A percentile compares a stretch with the other conserved stretches of the same genome.
phyloP scores from a whole-genome alignment of 2,797 vertebrate species.

The Notolabrus celidotus region DNA sequence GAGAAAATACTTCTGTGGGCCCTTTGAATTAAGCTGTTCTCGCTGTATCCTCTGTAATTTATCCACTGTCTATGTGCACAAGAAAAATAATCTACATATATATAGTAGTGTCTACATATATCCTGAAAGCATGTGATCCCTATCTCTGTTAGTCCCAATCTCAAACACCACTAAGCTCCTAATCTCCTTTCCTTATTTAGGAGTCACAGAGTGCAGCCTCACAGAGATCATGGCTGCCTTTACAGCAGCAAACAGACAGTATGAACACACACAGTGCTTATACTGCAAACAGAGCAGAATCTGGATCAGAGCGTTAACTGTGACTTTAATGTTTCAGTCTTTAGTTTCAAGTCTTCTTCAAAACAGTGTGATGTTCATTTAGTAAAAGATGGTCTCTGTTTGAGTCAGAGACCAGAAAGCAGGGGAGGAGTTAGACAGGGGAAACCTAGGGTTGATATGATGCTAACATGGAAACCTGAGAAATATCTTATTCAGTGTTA shows the following conservation, averaged over 20 bases:
- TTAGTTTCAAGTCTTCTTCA: too few species aligned
- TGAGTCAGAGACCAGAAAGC: too few species aligned
- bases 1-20: too few species aligned
- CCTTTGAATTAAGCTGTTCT: too few species aligned
- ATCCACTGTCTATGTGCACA: neutral
- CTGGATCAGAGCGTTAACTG: neutral
- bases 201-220: constrained; percentile 46
- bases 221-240: neutral
- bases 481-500: too few species aligned
- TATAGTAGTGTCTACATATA: neutral
- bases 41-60: neutral
- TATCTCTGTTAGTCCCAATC: constrained; percentile 44
- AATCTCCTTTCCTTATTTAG: constrained; percentile 76
- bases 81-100: neutral
- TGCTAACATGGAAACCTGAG: too few species aligned
- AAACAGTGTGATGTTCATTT: too few species aligned
- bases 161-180: constrained; percentile 71
- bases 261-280: neutral
- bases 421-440: neutral
- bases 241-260: neutral
- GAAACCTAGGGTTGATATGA: neutral
- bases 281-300: too few species aligned
- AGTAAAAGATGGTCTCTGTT: too few species aligned
- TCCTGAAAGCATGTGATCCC: constrained; percentile 18
- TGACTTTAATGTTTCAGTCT: too few species aligned